Evolutionary conservation across 2,888 invertebrate genomes (phyloP).

Genomic region (Nudaria mundana): DNA sequence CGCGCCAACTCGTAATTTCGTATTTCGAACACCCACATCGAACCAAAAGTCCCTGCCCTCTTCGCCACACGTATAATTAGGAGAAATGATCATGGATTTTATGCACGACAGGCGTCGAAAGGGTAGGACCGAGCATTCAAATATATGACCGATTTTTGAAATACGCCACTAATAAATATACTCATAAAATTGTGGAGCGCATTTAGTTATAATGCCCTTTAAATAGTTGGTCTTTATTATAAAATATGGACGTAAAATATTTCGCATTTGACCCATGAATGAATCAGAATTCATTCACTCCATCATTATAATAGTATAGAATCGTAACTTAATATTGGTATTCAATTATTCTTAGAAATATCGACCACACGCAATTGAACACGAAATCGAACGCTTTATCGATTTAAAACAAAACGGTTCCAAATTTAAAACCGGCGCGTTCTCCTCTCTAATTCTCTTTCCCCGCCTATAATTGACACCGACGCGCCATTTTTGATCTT

Average conservation of each 20-base stretch:
- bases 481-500: conserved; percentile 64
- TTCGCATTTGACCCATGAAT: conserved; percentile 54
- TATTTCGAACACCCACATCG: conserved; percentile 79
- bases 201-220: conserved; percentile 51
- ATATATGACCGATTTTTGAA: conserved; percentile 72
- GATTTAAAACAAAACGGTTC: conserved; percentile 78
- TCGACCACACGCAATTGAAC: conserved; percentile 77
- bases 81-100: conserved; percentile 72
- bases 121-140: conserved; percentile 63
- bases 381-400: conserved; percentile 77
- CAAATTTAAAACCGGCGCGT: conserved; percentile 74
- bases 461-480: conserved; percentile 80
- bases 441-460: conserved; percentile 77
- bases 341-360: conserved; percentile 73
- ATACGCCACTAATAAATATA: conserved; percentile 63
- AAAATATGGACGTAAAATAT: conserved; percentile 57
- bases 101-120: conserved; percentile 77
- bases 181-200: conserved; percentile 61
- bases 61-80: conserved; percentile 72
- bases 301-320: conserved; percentile 68
- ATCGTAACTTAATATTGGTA: conserved; percentile 69
- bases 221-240: conserved; percentile 65
- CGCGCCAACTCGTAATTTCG: conserved; percentile 73
- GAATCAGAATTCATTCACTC: conserved; percentile 58
- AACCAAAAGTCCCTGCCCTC: conserved; percentile 58